Conservation (phyloP, 1,140 invertebrate species). For the Drosophila azteca region DNA sequence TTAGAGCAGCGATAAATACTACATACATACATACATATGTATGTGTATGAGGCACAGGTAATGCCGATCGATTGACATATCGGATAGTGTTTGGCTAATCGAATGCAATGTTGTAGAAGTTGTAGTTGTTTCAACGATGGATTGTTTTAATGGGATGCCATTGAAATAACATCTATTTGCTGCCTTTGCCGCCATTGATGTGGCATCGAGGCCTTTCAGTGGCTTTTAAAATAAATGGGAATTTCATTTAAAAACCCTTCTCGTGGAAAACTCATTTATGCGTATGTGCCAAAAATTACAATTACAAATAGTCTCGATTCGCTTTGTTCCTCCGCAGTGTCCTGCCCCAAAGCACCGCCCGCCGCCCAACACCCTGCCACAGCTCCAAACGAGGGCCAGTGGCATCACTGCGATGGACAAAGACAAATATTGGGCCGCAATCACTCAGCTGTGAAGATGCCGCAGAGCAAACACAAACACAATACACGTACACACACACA, state of each 20-base stretch:
- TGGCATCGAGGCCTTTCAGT: neutral
- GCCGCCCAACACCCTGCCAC: conserved; percentile 20
- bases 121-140: too few species aligned
- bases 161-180: too few species aligned
- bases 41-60: neutral
- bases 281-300: conserved; percentile 50
- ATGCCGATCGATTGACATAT: neutral
- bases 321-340: neutral
- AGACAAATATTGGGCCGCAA: conserved; percentile 74
- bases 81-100: neutral
- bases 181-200: too few species aligned
- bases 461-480: conserved; percentile 65
- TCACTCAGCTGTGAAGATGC: conserved; percentile 77
- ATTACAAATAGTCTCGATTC: conserved; percentile 43
- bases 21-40: too few species aligned
- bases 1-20: neutral
- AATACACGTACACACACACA: neutral
- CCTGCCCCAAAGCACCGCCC: conserved; percentile 7
- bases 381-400: conserved; percentile 9
- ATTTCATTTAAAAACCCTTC: conserved; percentile 2
- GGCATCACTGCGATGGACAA: conserved; percentile 38
- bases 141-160: too few species aligned
- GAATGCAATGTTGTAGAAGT: neutral
- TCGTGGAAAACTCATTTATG: conserved; percentile 21
- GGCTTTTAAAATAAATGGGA: neutral